Evolutionary conservation across 2,113 vertebrate species (phyloP).

Genomic region (Melierax canorus): DNA sequence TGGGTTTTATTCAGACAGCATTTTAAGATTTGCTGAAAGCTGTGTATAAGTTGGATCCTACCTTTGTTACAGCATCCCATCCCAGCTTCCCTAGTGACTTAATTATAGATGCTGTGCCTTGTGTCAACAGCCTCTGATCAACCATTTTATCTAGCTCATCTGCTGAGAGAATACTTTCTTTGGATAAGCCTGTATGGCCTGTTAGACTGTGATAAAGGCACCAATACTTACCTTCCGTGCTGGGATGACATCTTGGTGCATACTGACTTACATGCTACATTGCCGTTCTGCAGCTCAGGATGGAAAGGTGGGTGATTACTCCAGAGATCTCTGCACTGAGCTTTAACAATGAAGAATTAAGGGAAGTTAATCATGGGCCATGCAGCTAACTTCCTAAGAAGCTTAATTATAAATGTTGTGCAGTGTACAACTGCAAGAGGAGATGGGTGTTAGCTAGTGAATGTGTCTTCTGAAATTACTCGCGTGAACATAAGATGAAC

Average conservation of each 20-base stretch:
- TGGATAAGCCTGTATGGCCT: constrained; percentile 18
- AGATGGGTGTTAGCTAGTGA: not conserved
- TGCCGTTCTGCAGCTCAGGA: not conserved
- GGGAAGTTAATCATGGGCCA: constrained; percentile 19
- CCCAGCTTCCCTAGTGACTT: constrained; percentile 47
- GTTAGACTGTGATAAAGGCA: constrained; percentile 3
- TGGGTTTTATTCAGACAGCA: not conserved
- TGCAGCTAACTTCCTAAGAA: constrained; percentile 32
- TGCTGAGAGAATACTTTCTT: constrained; percentile 1
- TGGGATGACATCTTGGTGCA: not conserved
- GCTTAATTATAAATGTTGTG: constrained; percentile 59
- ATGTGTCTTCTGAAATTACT: constrained; percentile 33
- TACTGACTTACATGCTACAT: not conserved
- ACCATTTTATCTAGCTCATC: not conserved
- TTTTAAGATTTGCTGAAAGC: constrained; percentile 11
- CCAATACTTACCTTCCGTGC: not conserved
- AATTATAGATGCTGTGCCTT: constrained; percentile 46
- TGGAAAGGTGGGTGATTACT: constrained; percentile 2
- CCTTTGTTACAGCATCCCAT: not conserved
- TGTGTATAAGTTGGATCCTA: not conserved
- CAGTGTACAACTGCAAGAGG: not conserved
- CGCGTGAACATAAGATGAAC: not conserved
- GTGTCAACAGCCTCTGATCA: constrained; percentile 35
- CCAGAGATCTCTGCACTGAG: not conserved
- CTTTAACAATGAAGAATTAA: constrained; percentile 45